Evolutionary conservation across 2,797 vertebrate genomes (phyloP).

Genomic region (Gymnothorax javanicus): DNA sequence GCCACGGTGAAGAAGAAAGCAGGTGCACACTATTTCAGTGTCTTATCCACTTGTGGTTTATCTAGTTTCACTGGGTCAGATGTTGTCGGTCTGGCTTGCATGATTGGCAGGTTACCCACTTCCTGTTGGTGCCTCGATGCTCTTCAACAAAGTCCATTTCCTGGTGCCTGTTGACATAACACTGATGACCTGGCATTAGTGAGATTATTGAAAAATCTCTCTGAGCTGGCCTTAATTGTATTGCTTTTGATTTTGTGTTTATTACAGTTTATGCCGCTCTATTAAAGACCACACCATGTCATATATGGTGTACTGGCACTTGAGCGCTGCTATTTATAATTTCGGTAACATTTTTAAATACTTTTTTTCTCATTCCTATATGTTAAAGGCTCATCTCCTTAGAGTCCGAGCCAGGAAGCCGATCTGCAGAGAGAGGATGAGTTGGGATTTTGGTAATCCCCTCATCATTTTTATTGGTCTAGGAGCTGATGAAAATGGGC

Average conservation of each 20-base stretch:
- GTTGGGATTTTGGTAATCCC: slow-evolving; percentile 60
- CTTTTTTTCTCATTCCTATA: not conserved
- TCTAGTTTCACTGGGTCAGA: not conserved
- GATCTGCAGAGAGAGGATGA: slow-evolving; percentile 48
- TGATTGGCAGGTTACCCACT: not conserved
- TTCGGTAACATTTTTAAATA: slow-evolving; percentile 26
- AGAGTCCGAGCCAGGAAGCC: slow-evolving; percentile 45
- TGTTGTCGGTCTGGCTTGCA: no score
- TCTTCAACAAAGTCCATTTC: not conserved
- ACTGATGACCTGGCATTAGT: not conserved
- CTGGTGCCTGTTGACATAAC: not conserved
- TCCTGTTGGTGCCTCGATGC: not conserved
- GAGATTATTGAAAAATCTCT: not conserved
- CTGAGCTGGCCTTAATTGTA: not conserved
- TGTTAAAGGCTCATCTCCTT: slow-evolving; percentile 38
- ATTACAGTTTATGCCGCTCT: not conserved
- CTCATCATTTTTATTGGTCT: slow-evolving; percentile 47
- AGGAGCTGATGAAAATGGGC: slow-evolving; percentile 35
- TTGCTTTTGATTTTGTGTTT: not conserved
- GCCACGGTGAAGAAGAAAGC: not conserved
- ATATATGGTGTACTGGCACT: slow-evolving; percentile 5
- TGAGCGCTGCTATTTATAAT: not conserved
- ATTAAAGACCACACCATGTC: not conserved
- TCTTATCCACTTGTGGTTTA: not conserved
- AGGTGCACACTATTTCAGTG: not conserved